Evolutionary conservation across 2,797 vertebrate genomes (phyloP).

Genomic region (Trachurus trachurus): DNA sequence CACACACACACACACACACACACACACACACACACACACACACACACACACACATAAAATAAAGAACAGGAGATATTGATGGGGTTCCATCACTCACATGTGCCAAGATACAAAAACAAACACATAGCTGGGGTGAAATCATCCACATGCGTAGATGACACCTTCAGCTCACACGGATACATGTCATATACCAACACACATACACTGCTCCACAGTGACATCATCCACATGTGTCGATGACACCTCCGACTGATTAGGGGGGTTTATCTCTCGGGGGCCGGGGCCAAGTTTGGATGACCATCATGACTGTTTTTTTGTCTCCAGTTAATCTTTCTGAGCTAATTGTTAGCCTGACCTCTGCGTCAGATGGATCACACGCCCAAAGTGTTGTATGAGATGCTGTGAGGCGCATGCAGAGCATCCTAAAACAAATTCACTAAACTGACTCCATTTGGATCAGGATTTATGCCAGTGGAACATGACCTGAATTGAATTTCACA

Average conservation of each 20-base stretch:
- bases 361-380: slow-evolving; percentile 31
- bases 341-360: slow-evolving; percentile 61
- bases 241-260: slow-evolving; percentile 48
- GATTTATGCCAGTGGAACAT: background rate
- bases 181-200: background rate
- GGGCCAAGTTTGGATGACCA: slow-evolving; percentile 9
- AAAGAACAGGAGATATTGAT: slow-evolving; percentile 20
- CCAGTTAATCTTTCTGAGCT: slow-evolving; percentile 49
- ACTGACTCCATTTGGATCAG: background rate
- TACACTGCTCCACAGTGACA: slow-evolving; percentile 28
- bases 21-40: slow-evolving; percentile 17
- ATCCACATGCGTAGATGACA: slow-evolving; percentile 54
- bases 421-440: slow-evolving; percentile 21
- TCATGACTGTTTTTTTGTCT: slow-evolving; percentile 9
- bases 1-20: slow-evolving; percentile 14
- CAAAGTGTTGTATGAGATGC: slow-evolving; percentile 17
- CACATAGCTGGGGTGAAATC: slow-evolving; percentile 55
- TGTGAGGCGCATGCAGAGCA: slow-evolving; percentile 19
- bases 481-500: slow-evolving; percentile 20
- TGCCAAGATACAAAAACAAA: slow-evolving; percentile 60
- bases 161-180: slow-evolving; percentile 20
- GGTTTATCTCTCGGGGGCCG: slow-evolving; percentile 32
- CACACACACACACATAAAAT: background rate
- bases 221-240: slow-evolving; percentile 53
- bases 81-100: slow-evolving; percentile 24